A percentile compares a stretch with the other conserved stretches of the same genome.
These are phyloP conservation scores for Actias luna DNA, from an alignment of 2,888 invertebrate genomes.

Conservation along the genomic window DNA sequence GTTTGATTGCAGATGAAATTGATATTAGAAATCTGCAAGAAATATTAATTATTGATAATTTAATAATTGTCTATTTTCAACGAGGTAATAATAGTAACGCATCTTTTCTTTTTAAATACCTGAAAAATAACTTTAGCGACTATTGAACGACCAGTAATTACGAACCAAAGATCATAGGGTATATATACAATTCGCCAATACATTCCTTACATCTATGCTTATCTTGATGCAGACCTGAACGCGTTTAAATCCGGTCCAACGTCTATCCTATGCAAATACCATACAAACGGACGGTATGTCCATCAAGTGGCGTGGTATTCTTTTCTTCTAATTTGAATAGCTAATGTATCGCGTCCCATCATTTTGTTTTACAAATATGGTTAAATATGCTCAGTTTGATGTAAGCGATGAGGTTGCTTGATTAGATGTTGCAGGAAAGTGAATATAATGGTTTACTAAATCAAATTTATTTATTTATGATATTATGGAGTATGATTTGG, in stretches of 20 bases:
- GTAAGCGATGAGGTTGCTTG: conserved; percentile 29
- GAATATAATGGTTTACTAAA: conserved; percentile 1
- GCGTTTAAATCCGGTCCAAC: conserved; percentile 23
- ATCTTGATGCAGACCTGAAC: conserved; percentile 21
- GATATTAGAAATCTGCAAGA: too few relatives aligned
- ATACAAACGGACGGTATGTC: conserved; percentile 71
- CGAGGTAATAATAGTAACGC: not conserved
- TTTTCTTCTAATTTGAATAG: conserved; percentile 74
- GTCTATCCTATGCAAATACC: conserved; percentile 69
- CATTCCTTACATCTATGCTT: conserved; percentile 38
- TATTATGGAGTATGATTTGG: not conserved
- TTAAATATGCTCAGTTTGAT: conserved; percentile 40
- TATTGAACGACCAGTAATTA: not conserved
- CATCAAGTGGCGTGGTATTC: conserved; percentile 65
- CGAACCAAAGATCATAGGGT: not conserved
- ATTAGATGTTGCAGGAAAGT: conserved; percentile 22
- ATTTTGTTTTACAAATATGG: conserved; percentile 51
- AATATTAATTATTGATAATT: too few relatives aligned
- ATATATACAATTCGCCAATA: conserved; percentile 33
- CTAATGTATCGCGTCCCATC: conserved; percentile 50
- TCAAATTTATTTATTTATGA: not conserved
- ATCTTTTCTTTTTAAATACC: not conserved
- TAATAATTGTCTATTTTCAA: not conserved
- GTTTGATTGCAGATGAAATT: too few relatives aligned
- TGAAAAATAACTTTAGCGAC: not conserved